Conservation (phyloP, 92 coral and sea anemone species). For the Porites evermanni region DNA sequence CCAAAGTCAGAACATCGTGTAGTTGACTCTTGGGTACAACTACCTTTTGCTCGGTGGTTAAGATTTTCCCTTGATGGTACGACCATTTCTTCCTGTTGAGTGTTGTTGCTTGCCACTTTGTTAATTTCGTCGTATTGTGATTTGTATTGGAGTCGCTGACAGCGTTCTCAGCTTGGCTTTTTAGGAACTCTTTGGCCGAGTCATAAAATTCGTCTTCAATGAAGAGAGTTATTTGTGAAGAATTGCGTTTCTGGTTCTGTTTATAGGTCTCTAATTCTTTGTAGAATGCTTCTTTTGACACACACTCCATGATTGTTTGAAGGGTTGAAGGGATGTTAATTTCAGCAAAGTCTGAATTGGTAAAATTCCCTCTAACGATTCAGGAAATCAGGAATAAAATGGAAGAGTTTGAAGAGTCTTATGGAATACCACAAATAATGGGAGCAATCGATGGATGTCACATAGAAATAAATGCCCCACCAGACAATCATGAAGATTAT, state of each 20-base stretch:
- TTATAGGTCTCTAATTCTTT: background rate
- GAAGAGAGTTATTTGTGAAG: slow-evolving; percentile 34
- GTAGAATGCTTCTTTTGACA: background rate
- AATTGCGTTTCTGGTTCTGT: slow-evolving; percentile 39
- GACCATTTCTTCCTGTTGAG: slow-evolving; percentile 40
- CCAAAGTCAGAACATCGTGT: slow-evolving; percentile 48
- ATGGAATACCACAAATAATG: too few relatives aligned
- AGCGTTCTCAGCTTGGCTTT: slow-evolving; percentile 31
- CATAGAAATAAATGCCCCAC: too few relatives aligned
- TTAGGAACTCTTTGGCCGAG: slow-evolving; percentile 43
- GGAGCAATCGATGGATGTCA: too few relatives aligned
- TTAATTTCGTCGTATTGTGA: slow-evolving; percentile 5
- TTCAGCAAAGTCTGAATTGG: background rate
- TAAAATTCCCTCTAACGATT: too few relatives aligned
- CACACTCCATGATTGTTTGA: slow-evolving; percentile 31
- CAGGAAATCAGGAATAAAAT: too few relatives aligned
- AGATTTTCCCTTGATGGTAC: slow-evolving; percentile 29
- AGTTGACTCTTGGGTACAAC: slow-evolving; percentile 53
- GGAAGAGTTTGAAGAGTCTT: too few relatives aligned
- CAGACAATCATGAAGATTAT: too few relatives aligned
- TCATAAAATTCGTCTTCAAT: slow-evolving; percentile 52
- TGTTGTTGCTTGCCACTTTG: slow-evolving; percentile 15
- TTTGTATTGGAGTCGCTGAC: slow-evolving; percentile 24
- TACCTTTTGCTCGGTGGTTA: slow-evolving; percentile 34
- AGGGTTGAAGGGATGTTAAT: background rate